phyloP scores from a whole-genome alignment of 2,888 invertebrate species.

The Orthosia cruda region DNA sequence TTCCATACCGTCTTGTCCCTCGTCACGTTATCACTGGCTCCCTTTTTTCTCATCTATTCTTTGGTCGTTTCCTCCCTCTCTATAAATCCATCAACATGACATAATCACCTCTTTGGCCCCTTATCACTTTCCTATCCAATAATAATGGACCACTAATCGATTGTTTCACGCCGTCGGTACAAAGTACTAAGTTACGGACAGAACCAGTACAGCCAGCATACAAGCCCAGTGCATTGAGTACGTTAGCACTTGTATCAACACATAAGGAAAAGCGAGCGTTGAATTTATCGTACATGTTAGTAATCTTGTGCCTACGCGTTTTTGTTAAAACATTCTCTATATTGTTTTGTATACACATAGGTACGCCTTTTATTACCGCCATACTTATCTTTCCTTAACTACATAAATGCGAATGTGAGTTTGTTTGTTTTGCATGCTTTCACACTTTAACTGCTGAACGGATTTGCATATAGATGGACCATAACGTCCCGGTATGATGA shows the following conservation, averaged over 20 bases:
- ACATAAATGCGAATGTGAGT: no score
- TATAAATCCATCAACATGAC: not conserved
- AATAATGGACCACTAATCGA: constrained; percentile 1
- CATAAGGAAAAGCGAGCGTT: constrained; percentile 5
- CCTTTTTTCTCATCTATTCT: no score
- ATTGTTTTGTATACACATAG: not conserved
- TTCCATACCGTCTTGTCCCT: no score
- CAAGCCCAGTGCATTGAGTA: constrained; percentile 19
- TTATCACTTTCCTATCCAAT: constrained; percentile 11
- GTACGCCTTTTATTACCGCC: not conserved
- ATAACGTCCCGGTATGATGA: no score
- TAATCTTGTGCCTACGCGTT: not conserved
- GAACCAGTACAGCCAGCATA: not conserved
- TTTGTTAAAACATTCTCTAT: not conserved
- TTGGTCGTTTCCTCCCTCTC: no score
- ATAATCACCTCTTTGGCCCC: not conserved
- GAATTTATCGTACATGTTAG: not conserved
- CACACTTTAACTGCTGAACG: no score
- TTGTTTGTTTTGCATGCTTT: no score
- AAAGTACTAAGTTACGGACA: constrained; percentile 20
- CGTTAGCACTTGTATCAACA: constrained; percentile 27
- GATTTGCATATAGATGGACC: no score
- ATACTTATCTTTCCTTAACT: no score
- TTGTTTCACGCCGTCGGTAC: constrained; percentile 29
- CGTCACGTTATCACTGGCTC: no score